A percentile compares a stretch with the other conserved stretches of the same genome.
Evolutionary conservation across 64 coral and sea anemone genomes (phyloP).

Genomic region (Stichodactyla mertensii): DNA sequence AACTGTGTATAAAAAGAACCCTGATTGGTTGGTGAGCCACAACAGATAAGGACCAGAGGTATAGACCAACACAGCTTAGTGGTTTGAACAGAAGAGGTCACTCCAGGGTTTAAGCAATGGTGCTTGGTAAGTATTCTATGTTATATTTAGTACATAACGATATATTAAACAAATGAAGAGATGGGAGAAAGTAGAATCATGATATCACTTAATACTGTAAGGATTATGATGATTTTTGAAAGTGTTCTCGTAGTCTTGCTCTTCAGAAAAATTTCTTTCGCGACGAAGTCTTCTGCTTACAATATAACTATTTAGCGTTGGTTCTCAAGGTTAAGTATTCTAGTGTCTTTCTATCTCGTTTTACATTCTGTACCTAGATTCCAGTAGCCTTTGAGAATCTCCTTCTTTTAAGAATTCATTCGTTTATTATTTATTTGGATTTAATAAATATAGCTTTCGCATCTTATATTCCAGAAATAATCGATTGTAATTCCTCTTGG

Average conservation of each 20-base stretch:
- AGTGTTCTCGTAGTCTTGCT: not conserved
- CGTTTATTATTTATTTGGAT: too few species aligned
- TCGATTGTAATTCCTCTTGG: too few species aligned
- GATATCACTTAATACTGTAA: not conserved
- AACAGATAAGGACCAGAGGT: not conserved
- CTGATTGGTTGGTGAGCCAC: not conserved
- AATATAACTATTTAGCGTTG: too few species aligned
- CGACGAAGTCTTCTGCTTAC: not conserved
- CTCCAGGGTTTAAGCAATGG: not conserved
- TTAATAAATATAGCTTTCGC: too few species aligned
- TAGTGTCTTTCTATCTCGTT: too few species aligned
- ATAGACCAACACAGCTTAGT: not conserved
- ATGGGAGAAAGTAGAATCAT: not conserved
- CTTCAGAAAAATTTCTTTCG: not conserved
- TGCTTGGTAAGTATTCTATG: not conserved
- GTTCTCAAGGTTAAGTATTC: too few species aligned
- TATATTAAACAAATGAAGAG: not conserved
- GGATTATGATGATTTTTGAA: constrained; percentile 1
- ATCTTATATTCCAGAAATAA: too few species aligned
- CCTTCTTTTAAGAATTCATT: too few species aligned
- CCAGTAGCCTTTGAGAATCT: too few species aligned
- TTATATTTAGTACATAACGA: not conserved
- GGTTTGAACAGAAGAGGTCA: not conserved
- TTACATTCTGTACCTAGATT: too few species aligned
- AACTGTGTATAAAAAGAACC: not conserved